A percentile compares a stretch with the other conserved stretches of the same genome.
phyloP scores from a whole-genome alignment of 2,113 vertebrate species.

The Hydrolagus affinis region DNA sequence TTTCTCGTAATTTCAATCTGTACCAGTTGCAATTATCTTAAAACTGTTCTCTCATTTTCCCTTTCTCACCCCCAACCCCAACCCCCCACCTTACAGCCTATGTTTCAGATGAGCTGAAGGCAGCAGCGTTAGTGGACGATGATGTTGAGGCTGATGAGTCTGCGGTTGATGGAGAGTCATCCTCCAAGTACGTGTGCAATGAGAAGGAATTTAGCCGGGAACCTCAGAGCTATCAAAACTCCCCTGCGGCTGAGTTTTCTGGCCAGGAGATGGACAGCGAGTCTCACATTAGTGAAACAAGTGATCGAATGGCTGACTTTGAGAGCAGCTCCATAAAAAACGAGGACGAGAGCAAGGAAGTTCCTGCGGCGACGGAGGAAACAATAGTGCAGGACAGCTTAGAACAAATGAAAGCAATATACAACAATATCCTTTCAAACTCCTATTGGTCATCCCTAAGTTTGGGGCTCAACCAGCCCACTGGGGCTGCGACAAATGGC shows the following conservation, averaged over 20 bases:
- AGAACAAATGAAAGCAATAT: conserved; percentile 98
- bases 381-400: conserved; percentile 74
- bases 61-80: conserved; percentile 38
- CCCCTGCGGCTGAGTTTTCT: conserved; percentile 85
- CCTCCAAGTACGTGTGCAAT: conserved; percentile 75
- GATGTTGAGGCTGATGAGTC: conserved; percentile 77
- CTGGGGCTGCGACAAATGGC: conserved; percentile 71
- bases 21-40: conserved; percentile 45
- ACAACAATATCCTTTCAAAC: conserved; percentile 93
- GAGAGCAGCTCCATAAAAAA: conserved; percentile 88
- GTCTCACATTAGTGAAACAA: conserved; percentile 92
- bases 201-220: conserved; percentile 80
- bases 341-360: conserved; percentile 85
- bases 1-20: conserved; percentile 11
- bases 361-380: conserved; percentile 64
- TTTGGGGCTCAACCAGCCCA: conserved; percentile 75
- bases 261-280: conserved; percentile 96
- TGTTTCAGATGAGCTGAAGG: conserved; percentile 88
- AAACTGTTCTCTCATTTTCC: conserved; percentile 33
- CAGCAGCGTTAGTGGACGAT: conserved; percentile 78
- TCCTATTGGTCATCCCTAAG: conserved; percentile 97
- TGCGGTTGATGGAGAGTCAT: conserved; percentile 75
- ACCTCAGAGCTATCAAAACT: conserved; percentile 77
- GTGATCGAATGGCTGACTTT: conserved; percentile 92
- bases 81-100: conserved; percentile 63